Evolutionary conservation across 2,797 vertebrate genomes (phyloP), one percentile per base, ranked within the genome.

Genomic region (Lacerta viridis): DNA sequence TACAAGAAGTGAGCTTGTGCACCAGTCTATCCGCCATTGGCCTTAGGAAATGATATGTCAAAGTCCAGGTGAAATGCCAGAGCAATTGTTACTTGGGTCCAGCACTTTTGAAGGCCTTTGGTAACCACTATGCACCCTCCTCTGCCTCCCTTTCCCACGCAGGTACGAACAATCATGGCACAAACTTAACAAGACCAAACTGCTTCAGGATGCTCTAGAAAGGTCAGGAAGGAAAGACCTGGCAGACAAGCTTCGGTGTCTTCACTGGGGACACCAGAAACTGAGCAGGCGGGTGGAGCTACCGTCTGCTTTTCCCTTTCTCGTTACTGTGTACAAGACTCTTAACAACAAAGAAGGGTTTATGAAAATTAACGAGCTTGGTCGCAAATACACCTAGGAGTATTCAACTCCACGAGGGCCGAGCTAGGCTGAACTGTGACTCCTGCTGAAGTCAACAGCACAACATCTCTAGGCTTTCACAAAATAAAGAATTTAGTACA

Each of bases 241-340:
- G 80, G 95, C 97, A 13, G 97, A 98, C 91, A 96, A 88, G 75
- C 95, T 98, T 83, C 97, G 93, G 7, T 97, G 96, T 77, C 96
- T 98, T 75, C 96, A 97, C 83, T 97, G 97, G 97, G 96, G 96
- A 64, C 96, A 97, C 75, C 97, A 97, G 96, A 98, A 97, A 85
- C 91, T 97, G 68, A 97, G 97, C 91, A 95, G 91, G 25, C 96
- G 94, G 87, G 96, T 97, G 74, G 96, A 98, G 92, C 95, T 98
- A 36, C 97, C 97, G 2, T 97, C 97, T 1, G 97, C 97, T 66
- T 98, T 98, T 78, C 97, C 97, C 36, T 97, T 98, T 93, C 95
- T 98, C 84, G 97, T 97, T 87, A 97, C 95, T 0, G 96, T 97
- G 64, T 97, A 97, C 86, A 97, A 97, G 94, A 98, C 96, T 66